phyloP scores from a whole-genome alignment of 1,140 invertebrate genomes.

The Zaprionus ornatus region DNA sequence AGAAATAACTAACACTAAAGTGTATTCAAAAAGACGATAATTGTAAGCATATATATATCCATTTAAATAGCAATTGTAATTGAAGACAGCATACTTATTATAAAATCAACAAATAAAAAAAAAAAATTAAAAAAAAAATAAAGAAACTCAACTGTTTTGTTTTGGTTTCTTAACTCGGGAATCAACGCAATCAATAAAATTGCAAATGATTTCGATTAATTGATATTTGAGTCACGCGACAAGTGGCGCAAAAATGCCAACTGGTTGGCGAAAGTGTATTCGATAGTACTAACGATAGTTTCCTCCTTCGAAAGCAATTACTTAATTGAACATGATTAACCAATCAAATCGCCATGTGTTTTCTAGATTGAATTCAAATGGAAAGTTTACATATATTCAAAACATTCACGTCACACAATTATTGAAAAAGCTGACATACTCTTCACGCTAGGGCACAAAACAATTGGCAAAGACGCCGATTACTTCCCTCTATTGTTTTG shows the following conservation, averaged over 20 bases:
- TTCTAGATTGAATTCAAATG: neutral
- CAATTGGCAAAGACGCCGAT: neutral
- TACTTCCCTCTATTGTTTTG: neutral
- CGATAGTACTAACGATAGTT: neutral
- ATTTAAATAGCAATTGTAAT: constrained; percentile 79
- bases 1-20: constrained; percentile 50
- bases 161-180: constrained; percentile 22
- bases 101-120: constrained; percentile 52
- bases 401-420: neutral
- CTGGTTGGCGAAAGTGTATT: neutral
- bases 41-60: constrained; percentile 59
- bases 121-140: constrained; percentile 17
- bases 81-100: constrained; percentile 56
- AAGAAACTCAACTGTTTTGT: constrained; percentile 24
- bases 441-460: neutral
- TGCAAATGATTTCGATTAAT: constrained; percentile 62
- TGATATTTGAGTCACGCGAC: constrained; percentile 47
- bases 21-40: constrained; percentile 64
- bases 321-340: neutral
- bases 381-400: neutral
- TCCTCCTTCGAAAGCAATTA: neutral
- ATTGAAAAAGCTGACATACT: neutral
- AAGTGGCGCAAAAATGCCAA: neutral
- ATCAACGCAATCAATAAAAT: constrained; percentile 52
- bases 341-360: neutral